Base-by-base conservation (phyloP, 2,888 invertebrate genomes). In the Caenorhabditis japonica region DNA sequence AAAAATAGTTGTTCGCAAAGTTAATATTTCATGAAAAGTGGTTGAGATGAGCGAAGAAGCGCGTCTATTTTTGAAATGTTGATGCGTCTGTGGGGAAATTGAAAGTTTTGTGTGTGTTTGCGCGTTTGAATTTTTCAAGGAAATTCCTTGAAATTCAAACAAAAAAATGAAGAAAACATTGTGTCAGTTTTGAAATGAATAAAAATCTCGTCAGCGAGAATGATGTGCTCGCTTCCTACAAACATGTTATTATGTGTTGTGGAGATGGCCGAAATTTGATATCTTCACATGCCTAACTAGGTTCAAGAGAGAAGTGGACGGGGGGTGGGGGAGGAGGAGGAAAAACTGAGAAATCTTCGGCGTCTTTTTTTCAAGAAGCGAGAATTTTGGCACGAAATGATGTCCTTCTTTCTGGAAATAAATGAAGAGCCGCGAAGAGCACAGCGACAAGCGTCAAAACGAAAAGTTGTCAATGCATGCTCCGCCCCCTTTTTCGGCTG, bases 391-490 rank as follows among this genome's bases (percentile, higher is more conserved):
- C 12, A 8, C n/a, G 46, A n/a, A 51, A 62, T 64, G 62, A 36
- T 38, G 46, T 61, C 43, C 47, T 47, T 43, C 39, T 59, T 60
- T 41, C 47, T 33, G 51, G n/a, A n/a, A n/a, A n/a, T n/a, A 51
- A 66, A 51, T 43, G 56, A 55, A 56, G 66, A 66, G 56, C 23
- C 47, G 27, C 21, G 30, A 19, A 13, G 49, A 7, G 27, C 13
- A 8, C 21, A 10, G 21, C 41, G 25, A 39, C 12, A 23, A 13
- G 17, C 15, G 33, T 21, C 23, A 53, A 46, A 15, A 46, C 33
- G 49, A 56, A 64, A 56, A 62, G 62, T 62, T 55, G 46, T 55
- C 52, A 43, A 53, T n/a, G n/a, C n/a, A n/a, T 30, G 52, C 52
- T 15, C 52, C 61, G 46, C 47, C 62, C 47, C 62, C 55, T 51